A percentile compares a stretch with the other conserved stretches of the same genome.
phyloP scores from a whole-genome alignment of 92 coral and sea anemone species.

The Phymanthus crucifer region DNA sequence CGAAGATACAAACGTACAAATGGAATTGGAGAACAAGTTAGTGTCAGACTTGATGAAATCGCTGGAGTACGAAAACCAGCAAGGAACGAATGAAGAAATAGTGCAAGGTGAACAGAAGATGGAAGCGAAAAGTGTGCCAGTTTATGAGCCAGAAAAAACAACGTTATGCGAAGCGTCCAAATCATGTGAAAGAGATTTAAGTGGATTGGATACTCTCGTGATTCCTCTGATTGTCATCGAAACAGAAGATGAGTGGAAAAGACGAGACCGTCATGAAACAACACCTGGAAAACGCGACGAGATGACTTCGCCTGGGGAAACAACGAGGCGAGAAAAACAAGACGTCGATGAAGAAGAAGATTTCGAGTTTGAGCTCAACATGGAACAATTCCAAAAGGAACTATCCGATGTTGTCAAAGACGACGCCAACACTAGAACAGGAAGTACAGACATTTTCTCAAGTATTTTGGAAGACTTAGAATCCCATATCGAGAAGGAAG shows the following conservation, averaged over 20 bases:
- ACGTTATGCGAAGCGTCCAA: background rate
- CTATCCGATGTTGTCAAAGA: background rate
- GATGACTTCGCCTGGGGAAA: conserved; percentile 3
- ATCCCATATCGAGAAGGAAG: background rate
- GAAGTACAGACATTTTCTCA: background rate
- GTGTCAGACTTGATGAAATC: conserved; percentile 24
- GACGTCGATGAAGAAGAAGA: background rate
- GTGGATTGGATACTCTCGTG: background rate
- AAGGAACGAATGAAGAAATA: too few relatives aligned
- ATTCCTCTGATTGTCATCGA: conserved; percentile 1
- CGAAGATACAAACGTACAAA: background rate
- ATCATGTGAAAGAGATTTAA: conserved; percentile 13
- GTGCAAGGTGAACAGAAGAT: background rate
- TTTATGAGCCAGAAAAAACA: background rate
- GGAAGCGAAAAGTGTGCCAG: background rate
- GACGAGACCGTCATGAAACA: background rate
- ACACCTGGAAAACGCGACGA: background rate
- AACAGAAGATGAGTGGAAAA: conserved; percentile 8
- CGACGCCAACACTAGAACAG: background rate
- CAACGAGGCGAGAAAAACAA: background rate
- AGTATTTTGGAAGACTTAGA: conserved; percentile 14
- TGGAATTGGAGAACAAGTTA: conserved; percentile 4
- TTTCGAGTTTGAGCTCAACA: conserved; percentile 17
- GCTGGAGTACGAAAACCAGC: conserved; percentile 9
- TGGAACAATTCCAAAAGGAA: conserved; percentile 16